Evolutionary conservation across 2,113 vertebrate species (phyloP), one percentile per base, ranked within the genome.

Genomic region (Syngnathoides biaculeatus): DNA sequence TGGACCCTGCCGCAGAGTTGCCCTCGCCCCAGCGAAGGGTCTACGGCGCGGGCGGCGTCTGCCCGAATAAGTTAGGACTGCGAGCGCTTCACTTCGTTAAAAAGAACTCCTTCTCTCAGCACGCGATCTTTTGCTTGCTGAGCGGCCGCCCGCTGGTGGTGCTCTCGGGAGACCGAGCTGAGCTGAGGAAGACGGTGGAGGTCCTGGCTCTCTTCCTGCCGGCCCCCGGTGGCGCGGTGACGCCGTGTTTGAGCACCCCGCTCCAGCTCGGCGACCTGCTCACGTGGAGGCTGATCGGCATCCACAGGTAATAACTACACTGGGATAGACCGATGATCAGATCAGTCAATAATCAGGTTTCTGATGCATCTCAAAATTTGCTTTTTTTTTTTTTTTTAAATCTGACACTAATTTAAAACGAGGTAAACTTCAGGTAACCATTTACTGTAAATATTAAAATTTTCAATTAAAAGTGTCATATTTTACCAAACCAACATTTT

Each of bases 261-360:
- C 92, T 98, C 71, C 95, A 96, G 45, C 74, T 98, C 26, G 88
- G 88, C 1, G 95, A 99, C 91, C 95, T 99, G 87, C 94, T 97
- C 86, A 94, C 90, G 85, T 98, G 95, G 95, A 95, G 96, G 74
- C 94, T 99, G 76, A 93, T 99, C 0, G 97, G 97, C 52, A 87
- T 96, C 52, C 95, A 96, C 87, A 96, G 95, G 96, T 98, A 92
- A 85, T 35, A 3, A 35, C 30, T 35, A 35, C 30, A 35, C 30
- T 35, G 55, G 22, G 22, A 55, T n/a, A 2, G 8, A 35, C 30
- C 30, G 30, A 35, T 35, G 3, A 35, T 35, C 30, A 6, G 30
- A 3, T 6, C 4, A 35, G 19, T 6, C 30, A 6, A 35, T 2
- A 5, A 35, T 35, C 30, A 35, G 30, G 4, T 5, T 35, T 35